A percentile compares a stretch with the other conserved stretches of the same genome.
Evolutionary conservation across 1,140 invertebrate species (phyloP).

Genomic region (Drosophila simulans): DNA sequence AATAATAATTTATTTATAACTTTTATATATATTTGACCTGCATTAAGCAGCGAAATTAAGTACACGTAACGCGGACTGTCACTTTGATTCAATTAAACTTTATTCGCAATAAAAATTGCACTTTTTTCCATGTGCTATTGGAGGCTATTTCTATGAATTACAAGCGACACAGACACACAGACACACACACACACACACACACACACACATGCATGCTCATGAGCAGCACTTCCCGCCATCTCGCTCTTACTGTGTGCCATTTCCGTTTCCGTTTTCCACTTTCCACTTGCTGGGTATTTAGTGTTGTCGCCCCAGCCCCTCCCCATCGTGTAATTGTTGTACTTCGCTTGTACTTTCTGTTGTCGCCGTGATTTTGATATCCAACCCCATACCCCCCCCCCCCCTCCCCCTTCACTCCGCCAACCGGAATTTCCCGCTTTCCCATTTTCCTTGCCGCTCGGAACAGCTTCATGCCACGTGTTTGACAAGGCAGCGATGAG

Average conservation of each 20-base stretch:
- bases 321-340: constrained; percentile 67
- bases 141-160: constrained; percentile 70
- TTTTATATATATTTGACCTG: background rate
- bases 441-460: constrained; percentile 2
- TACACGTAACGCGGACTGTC: background rate
- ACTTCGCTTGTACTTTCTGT: constrained; percentile 78
- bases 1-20: background rate
- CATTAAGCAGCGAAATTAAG: background rate
- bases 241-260: constrained; percentile 65
- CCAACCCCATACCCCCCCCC: no score
- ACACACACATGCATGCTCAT: background rate
- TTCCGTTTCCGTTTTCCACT: constrained; percentile 80
- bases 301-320: constrained; percentile 37
- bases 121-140: constrained; percentile 15
- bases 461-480: constrained; percentile 52
- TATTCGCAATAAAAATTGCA: background rate
- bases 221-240: constrained; percentile 28
- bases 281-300: constrained; percentile 81
- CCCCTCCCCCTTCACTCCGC: background rate
- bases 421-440: background rate
- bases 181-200: background rate
- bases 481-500: constrained; percentile 69
- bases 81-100: no score
- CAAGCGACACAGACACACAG: constrained; percentile 51
- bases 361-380: constrained; percentile 77